phyloP scores from a whole-genome alignment of 2,888 invertebrate species.

The Caenorhabditis panamensis region DNA sequence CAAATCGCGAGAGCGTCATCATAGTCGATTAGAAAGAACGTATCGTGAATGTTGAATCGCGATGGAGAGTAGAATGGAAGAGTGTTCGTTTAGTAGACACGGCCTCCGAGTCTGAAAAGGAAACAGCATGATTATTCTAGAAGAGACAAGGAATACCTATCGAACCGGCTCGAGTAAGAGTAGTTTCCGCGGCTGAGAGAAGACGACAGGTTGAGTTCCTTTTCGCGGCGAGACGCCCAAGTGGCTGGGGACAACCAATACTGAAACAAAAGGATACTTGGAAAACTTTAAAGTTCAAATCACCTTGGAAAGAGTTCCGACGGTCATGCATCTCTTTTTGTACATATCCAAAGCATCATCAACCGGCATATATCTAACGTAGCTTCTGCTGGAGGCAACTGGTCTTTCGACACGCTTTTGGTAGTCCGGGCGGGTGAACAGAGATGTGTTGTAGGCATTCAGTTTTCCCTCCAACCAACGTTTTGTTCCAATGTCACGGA shows the following conservation, averaged over 20 bases:
- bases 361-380: conserved; percentile 80
- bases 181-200: conserved; percentile 72
- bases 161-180: conserved; percentile 69
- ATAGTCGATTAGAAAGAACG: conserved; percentile 52
- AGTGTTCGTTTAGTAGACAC: conserved; percentile 45
- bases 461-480: conserved; percentile 80
- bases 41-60: conserved; percentile 51
- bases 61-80: conserved; percentile 19
- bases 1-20: conserved; percentile 44
- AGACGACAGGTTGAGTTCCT: conserved; percentile 75
- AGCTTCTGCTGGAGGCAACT: conserved; percentile 73
- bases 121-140: background rate
- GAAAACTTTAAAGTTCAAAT: background rate
- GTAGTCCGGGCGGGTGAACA: conserved; percentile 75
- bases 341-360: conserved; percentile 81
- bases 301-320: conserved; percentile 78
- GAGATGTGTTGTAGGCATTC: conserved; percentile 78
- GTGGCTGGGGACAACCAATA: conserved; percentile 80
- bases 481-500: conserved; percentile 79
- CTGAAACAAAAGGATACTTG: conserved; percentile 45
- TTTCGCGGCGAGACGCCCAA: conserved; percentile 75
- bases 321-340: conserved; percentile 81
- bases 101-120: conserved; percentile 59
- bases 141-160: conserved; percentile 40
- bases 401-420: conserved; percentile 74